These are phyloP conservation scores for Fulmarus glacialis DNA, from an alignment of 2,113 vertebrate genomes.

Conservation along the genomic window DNA sequence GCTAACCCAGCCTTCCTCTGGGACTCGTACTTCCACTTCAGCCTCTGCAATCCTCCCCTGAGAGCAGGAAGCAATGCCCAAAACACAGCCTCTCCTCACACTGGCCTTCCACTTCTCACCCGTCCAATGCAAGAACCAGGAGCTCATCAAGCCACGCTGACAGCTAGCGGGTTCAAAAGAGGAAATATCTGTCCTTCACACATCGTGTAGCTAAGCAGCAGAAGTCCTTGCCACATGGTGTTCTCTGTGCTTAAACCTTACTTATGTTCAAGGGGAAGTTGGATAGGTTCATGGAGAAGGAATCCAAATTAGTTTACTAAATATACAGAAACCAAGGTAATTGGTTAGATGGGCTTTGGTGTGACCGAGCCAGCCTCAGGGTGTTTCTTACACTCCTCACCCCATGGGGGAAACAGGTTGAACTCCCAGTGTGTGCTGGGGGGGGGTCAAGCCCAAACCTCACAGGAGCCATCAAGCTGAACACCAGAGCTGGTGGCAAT, in stretches of 20 bases:
- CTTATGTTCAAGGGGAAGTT: not conserved
- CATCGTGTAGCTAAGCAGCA: not conserved
- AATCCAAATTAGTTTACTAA: not conserved
- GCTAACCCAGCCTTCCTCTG: not conserved
- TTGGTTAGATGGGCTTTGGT: not conserved
- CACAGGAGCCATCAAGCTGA: not conserved
- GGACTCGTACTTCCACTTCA: not conserved
- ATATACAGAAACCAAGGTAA: not conserved
- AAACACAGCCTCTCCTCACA: not conserved
- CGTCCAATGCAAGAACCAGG: not conserved
- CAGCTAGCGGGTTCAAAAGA: not conserved
- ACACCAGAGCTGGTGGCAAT: not conserved
- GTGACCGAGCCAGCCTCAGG: not conserved
- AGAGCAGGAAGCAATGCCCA: not conserved
- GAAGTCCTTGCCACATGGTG: not conserved
- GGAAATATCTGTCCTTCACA: not conserved
- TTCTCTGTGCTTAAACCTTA: not conserved
- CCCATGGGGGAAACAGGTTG: not conserved
- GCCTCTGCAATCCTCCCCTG: not conserved
- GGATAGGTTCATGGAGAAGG: not conserved
- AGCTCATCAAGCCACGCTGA: not conserved
- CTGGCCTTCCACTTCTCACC: not conserved
- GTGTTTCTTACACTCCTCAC: not conserved
- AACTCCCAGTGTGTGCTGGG: not conserved
- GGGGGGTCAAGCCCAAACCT: not conserved